Evolutionary conservation across 2,113 vertebrate species (phyloP).

Genomic region (Mesitornis unicolor): DNA sequence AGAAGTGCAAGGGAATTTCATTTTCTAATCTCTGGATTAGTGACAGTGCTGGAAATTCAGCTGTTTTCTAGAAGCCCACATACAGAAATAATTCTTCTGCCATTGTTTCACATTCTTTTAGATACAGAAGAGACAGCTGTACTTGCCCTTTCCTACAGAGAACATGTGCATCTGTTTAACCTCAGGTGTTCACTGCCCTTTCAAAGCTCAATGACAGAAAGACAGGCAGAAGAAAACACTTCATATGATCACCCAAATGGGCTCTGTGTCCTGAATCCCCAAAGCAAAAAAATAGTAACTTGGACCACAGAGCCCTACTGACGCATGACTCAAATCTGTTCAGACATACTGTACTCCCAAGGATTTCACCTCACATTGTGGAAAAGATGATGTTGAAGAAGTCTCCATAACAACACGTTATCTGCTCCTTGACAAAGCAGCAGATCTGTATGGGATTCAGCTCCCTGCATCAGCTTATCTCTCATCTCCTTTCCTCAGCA

Average conservation of each 20-base stretch:
- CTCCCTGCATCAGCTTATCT: too few species aligned
- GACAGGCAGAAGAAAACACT: not conserved
- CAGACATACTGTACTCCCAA: not conserved
- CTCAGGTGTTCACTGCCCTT: rapidly evolving
- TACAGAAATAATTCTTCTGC: not conserved
- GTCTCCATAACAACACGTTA: not conserved
- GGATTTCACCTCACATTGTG: not conserved
- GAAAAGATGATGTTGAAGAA: not conserved
- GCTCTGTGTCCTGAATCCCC: not conserved
- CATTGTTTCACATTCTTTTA: not conserved
- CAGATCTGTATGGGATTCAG: not conserved
- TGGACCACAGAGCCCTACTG: not conserved
- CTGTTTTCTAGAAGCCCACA: not conserved
- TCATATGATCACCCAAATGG: rapidly evolving
- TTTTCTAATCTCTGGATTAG: conserved; percentile 3
- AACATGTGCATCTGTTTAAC: not conserved
- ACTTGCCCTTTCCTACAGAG: not conserved
- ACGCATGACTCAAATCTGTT: not conserved
- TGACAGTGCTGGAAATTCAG: not conserved
- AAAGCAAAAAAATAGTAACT: not conserved
- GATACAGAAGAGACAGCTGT: not conserved
- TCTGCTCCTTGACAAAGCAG: not conserved
- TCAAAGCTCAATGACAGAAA: not conserved
- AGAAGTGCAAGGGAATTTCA: not conserved
- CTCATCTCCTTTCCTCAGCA: not conserved